Base-by-base conservation (phyloP, 2,797 vertebrate species). In the Diglossa cyanea region DNA sequence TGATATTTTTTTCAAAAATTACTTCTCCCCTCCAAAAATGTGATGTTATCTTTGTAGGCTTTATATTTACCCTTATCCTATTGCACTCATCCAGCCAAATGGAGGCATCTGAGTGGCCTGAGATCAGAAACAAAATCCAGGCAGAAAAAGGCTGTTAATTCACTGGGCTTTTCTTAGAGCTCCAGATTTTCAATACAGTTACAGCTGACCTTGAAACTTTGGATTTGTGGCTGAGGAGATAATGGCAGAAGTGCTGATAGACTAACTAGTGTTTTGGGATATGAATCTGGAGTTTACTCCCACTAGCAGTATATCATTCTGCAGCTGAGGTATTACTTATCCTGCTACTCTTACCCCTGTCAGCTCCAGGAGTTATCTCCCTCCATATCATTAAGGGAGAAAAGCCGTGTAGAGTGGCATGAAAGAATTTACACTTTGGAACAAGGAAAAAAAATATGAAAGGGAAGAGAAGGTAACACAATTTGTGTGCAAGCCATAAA, bases 351-450 rank as follows among this genome's bases (percentile, higher is more conserved):
- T 97, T 95, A 90, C 81, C 94, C 88, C 81, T 97, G 96, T 96
- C 95, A 93, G 90, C 68, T 89, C 94, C 90, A 68, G 91, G 92
- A 97, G 94, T 97, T 96, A 97, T 97, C 97, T 97, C 94, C 80
- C 51, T 96, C 86, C 37, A 58, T 92, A 95, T 94, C 92, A 86
- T 96, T 97, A 95, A 87, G 42, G 68, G 72, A 95, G 72, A 97
- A 95, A 97, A 97, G 91, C 95, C 89, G 85, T 81, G 55, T 74
- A 40, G 94, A 96, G 53, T 80, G 92, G 66, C 94, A 96, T 90
- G 94, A 97, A 97, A 94, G 93, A 97, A 97, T 97, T 97, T 97
- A 96, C 91, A 87, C 86, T 93, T 82, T 63, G 81, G 90, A 94
- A 94, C 61, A 86, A 68, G 65, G 7, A 5, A 13, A 23, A 28